These are phyloP conservation scores for Mesochorus sp. DNA, from an alignment of 2,888 invertebrate genomes.

Conservation along the genomic window DNA sequence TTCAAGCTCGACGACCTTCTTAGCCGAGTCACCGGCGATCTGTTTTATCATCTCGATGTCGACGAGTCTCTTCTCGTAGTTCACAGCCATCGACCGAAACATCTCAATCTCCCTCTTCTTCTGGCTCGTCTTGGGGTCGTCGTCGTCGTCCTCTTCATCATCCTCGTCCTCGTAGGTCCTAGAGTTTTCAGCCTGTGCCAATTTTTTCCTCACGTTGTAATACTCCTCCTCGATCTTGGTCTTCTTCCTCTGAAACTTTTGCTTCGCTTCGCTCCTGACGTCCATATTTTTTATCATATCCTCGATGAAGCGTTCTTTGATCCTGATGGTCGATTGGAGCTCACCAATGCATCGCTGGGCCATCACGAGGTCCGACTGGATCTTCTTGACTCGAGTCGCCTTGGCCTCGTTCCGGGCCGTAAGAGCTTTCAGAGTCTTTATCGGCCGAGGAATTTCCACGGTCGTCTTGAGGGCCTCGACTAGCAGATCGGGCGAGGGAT, in stretches of 20 bases:
- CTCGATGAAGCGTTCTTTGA: slow-evolving; percentile 89
- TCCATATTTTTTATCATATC: slow-evolving; percentile 86
- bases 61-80: slow-evolving; percentile 83
- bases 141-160: slow-evolving; percentile 76
- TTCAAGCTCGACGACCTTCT: slow-evolving; percentile 89
- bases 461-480: slow-evolving; percentile 84
- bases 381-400: slow-evolving; percentile 79
- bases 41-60: slow-evolving; percentile 84
- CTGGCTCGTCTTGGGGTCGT: no score
- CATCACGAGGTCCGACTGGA: slow-evolving; percentile 85
- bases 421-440: slow-evolving; percentile 82
- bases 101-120: slow-evolving; percentile 80
- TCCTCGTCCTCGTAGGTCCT: slow-evolving; percentile 70
- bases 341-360: slow-evolving; percentile 88
- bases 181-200: slow-evolving; percentile 83
- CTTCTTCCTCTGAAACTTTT: slow-evolving; percentile 86
- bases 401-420: slow-evolving; percentile 78
- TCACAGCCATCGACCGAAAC: slow-evolving; percentile 81
- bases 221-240: slow-evolving; percentile 85
- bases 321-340: slow-evolving; percentile 86
- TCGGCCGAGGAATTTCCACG: slow-evolving; percentile 83
- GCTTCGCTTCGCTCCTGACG: slow-evolving; percentile 84
- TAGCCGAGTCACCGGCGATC: slow-evolving; percentile 85
- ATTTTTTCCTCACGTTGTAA: slow-evolving; percentile 84
- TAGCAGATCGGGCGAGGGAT: slow-evolving; percentile 74